Conservation (phyloP, 2,797 vertebrate genomes). For the Echiichthys vipera region DNA sequence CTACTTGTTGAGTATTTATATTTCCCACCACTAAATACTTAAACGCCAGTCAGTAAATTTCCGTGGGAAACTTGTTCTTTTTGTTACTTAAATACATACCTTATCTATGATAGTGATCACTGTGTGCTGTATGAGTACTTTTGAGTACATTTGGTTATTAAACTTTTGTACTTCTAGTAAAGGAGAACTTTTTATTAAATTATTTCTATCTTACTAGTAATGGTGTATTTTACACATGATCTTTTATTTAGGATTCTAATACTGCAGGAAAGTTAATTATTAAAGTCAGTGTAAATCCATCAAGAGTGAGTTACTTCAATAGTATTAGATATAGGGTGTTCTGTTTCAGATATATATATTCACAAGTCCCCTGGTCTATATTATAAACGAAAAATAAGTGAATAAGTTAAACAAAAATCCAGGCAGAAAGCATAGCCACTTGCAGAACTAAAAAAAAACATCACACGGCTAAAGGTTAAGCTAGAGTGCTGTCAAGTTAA, state of each 20-base stretch:
- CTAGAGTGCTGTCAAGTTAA: background rate
- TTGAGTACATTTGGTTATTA: background rate
- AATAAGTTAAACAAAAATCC: background rate
- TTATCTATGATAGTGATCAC: background rate
- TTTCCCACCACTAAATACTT: background rate
- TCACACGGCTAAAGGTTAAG: background rate
- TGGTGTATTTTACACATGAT: background rate
- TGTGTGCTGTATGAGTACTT: background rate
- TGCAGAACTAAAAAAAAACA: background rate
- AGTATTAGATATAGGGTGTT: background rate
- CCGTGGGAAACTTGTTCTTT: background rate
- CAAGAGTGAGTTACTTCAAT: too few relatives aligned
- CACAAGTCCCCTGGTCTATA: background rate
- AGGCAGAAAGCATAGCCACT: background rate
- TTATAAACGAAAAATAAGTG: background rate
- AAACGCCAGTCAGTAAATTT: background rate
- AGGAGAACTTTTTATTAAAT: background rate
- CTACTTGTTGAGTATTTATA: background rate
- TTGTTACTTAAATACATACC: background rate
- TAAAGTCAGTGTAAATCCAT: too few relatives aligned
- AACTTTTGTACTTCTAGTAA: background rate
- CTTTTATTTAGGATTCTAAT: background rate
- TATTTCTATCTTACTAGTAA: background rate
- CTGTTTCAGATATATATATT: background rate
- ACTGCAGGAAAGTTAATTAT: background rate